These are phyloP conservation scores for Prunella strophiata DNA, from an alignment of 2,797 vertebrate genomes.

Conservation along the genomic window DNA sequence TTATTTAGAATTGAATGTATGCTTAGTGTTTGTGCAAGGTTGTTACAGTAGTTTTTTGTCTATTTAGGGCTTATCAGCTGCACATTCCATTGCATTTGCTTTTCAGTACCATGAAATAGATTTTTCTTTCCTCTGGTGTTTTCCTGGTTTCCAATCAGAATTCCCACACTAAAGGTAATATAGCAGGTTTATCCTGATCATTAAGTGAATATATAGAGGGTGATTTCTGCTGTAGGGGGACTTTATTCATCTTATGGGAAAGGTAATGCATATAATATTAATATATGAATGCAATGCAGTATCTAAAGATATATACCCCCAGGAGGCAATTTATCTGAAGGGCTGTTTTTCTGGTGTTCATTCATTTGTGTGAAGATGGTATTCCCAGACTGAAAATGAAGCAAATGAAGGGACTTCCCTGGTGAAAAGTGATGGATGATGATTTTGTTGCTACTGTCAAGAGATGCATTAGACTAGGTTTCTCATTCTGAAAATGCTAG, in stretches of 20 bases:
- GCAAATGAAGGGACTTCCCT: conserved; percentile 64
- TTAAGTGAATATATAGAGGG: conserved; percentile 27
- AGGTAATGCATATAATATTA: conserved; percentile 33
- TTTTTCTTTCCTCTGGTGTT: conserved; percentile 1
- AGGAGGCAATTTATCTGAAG: conserved; percentile 60
- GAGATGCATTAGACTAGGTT: conserved; percentile 57
- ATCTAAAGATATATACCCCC: conserved; percentile 62
- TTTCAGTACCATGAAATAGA: not conserved
- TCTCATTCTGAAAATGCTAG: conserved; percentile 55
- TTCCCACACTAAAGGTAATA: not conserved
- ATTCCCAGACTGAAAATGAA: conserved; percentile 63
- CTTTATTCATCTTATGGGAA: conserved; percentile 49
- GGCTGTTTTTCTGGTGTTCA: conserved; percentile 59
- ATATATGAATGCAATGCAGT: conserved; percentile 45
- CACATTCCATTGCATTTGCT: not conserved
- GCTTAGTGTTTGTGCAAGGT: not conserved
- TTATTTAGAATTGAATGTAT: not conserved
- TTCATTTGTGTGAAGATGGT: conserved; percentile 50
- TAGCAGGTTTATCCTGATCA: conserved; percentile 39
- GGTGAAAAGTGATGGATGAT: conserved; percentile 68
- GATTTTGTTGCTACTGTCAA: conserved; percentile 69
- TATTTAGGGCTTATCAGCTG: not conserved
- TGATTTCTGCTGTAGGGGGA: conserved; percentile 20
- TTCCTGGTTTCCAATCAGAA: conserved; percentile 14
- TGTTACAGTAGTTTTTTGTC: not conserved